These are phyloP conservation scores for Stegostoma tigrinum DNA, from an alignment of 2,113 vertebrate species.

Conservation along the genomic window DNA sequence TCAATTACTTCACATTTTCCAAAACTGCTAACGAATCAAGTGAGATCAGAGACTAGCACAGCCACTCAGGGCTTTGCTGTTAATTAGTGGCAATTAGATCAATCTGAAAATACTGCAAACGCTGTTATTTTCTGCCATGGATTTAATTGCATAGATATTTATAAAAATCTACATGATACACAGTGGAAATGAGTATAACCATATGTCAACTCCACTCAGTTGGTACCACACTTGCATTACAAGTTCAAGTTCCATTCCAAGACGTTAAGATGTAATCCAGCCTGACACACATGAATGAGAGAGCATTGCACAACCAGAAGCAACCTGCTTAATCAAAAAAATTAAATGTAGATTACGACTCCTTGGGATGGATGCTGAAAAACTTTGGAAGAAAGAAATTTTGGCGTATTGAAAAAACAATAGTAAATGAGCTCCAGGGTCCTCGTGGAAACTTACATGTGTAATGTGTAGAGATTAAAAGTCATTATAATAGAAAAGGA, in stretches of 20 bases:
- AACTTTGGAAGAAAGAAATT: background rate
- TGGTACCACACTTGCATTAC: background rate
- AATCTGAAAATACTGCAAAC: background rate
- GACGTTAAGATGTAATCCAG: background rate
- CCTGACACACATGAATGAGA: background rate
- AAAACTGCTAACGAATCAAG: background rate
- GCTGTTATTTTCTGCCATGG: background rate
- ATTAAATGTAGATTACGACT: background rate
- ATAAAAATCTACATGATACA: constrained; percentile 4
- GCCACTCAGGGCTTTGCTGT: background rate
- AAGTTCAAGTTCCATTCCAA: background rate
- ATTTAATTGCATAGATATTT: background rate
- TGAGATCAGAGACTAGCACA: background rate
- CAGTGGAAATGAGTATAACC: background rate
- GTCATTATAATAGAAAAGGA: background rate
- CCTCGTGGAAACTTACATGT: background rate
- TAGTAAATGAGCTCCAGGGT: background rate
- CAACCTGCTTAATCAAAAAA: background rate
- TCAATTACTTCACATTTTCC: constrained; percentile 13
- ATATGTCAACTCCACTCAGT: background rate
- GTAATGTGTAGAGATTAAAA: background rate
- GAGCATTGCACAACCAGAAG: background rate
- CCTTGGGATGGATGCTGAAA: background rate
- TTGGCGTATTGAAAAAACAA: background rate
- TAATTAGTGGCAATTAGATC: background rate